phyloP scores from a whole-genome alignment of 2,113 vertebrate species.

The Aldabrachelys gigantea region DNA sequence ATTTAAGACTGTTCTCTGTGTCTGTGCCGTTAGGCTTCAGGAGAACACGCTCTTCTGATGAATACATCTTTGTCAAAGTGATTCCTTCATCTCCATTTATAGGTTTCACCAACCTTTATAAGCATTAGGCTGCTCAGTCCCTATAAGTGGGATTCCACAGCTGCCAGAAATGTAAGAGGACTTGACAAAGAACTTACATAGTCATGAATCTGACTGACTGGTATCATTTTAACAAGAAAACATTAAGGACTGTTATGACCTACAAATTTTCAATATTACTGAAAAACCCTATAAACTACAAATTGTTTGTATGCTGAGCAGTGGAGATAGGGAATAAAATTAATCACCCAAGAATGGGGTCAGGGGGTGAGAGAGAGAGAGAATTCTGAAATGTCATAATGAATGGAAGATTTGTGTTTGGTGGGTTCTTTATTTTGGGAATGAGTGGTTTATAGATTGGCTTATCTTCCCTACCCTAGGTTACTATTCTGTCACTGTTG shows the following conservation, averaged over 20 bases:
- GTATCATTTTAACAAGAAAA: not conserved
- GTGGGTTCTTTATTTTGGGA: not conserved
- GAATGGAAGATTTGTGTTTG: not conserved
- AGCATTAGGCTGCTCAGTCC: not conserved
- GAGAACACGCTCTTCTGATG: not conserved
- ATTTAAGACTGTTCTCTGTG: not conserved
- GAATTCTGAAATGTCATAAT: fast-evolving
- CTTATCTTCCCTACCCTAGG: not conserved
- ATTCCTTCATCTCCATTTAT: not conserved
- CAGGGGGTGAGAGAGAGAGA: not conserved
- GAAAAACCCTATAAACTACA: fast-evolving
- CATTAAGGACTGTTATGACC: not conserved
- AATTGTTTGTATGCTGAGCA: fast-evolving
- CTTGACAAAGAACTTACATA: not conserved
- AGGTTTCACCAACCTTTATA: fast-evolving
- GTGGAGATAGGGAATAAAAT: not conserved
- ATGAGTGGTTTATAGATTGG: not conserved
- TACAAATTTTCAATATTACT: not conserved
- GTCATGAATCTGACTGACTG: not conserved
- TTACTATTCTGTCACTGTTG: not conserved
- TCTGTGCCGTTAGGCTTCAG: not conserved
- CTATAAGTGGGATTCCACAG: fast-evolving
- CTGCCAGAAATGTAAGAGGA: not conserved
- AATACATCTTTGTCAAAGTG: fast-evolving
- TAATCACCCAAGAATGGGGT: not conserved